Evolutionary conservation across 1,140 invertebrate species (phyloP).

Genomic region (Venustaconcha ellipsiformis): DNA sequence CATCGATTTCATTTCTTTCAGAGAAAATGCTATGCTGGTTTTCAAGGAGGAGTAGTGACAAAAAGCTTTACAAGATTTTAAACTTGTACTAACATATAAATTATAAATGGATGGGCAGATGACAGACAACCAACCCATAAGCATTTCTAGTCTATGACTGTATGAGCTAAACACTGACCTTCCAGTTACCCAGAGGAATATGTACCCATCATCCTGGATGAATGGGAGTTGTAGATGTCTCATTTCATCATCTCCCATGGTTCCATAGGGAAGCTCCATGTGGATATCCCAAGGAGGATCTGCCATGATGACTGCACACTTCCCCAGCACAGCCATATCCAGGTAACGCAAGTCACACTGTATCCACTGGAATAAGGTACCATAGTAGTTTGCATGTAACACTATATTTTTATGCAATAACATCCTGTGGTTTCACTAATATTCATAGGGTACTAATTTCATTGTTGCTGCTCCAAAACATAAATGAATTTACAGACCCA

Average conservation of each 20-base stretch:
- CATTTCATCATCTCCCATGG: conserved; percentile 99
- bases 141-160: no score
- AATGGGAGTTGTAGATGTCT: conserved; percentile 90
- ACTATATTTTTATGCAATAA: not conserved
- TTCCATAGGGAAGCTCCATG: conserved; percentile 99
- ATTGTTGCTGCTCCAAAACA: no score
- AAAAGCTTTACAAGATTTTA: no score
- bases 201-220: conserved; percentile 94
- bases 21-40: no score
- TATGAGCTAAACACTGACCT: conserved; percentile 67
- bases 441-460: no score
- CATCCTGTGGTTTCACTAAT: no score
- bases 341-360: conserved; percentile 95
- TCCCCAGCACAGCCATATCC: conserved; percentile 94
- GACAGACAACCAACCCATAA: no score
- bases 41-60: no score
- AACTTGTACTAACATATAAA: no score
- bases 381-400: not conserved
- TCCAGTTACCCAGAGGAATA: conserved; percentile 98
- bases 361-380: conserved; percentile 81
- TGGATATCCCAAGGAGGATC: conserved; percentile 99
- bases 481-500: no score
- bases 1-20: no score
- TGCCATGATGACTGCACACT: conserved; percentile 70
- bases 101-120: no score